Conservation (phyloP, 2,113 vertebrate genomes). For the Labeo rohita region DNA sequence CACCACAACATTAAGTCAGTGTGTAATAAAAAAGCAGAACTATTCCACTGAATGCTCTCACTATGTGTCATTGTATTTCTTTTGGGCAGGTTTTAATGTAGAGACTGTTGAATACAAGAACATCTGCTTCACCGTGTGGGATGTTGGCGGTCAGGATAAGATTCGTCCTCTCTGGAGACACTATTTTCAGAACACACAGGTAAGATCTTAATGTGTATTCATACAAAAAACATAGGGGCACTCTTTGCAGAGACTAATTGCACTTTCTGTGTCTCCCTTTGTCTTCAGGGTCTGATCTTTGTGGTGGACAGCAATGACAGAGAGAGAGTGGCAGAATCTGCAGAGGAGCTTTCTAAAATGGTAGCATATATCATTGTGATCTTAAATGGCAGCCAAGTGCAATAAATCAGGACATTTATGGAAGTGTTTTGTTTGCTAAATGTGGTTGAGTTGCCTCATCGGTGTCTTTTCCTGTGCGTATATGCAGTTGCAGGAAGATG, state of each 20-base stretch:
- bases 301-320: constrained; percentile 94
- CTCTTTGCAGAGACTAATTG: not conserved
- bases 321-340: constrained; percentile 86
- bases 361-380: constrained; percentile 64
- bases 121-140: constrained; percentile 95
- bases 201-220: constrained; percentile 47
- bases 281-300: constrained; percentile 87
- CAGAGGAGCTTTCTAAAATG: constrained; percentile 90
- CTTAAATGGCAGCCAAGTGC: not conserved
- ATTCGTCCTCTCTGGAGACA: constrained; percentile 93
- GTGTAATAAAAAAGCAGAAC: not conserved
- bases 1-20: not conserved
- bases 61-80: not conserved
- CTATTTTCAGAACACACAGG: constrained; percentile 95
- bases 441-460: constrained; percentile 38
- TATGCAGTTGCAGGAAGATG: constrained; percentile 83
- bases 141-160: constrained; percentile 94
- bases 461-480: constrained; percentile 15
- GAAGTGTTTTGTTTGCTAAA: constrained; percentile 2
- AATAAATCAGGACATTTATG: not conserved
- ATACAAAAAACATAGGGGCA: not conserved
- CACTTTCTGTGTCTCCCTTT: not conserved
- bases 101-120: constrained; percentile 95
- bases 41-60: not conserved
- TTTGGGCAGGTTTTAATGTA: constrained; percentile 86